A percentile compares a stretch with the other conserved stretches of the same genome.
These are phyloP conservation scores for Sebastes hopkinsi DNA, from an alignment of 2,797 vertebrate genomes.

Conservation along the genomic window DNA sequence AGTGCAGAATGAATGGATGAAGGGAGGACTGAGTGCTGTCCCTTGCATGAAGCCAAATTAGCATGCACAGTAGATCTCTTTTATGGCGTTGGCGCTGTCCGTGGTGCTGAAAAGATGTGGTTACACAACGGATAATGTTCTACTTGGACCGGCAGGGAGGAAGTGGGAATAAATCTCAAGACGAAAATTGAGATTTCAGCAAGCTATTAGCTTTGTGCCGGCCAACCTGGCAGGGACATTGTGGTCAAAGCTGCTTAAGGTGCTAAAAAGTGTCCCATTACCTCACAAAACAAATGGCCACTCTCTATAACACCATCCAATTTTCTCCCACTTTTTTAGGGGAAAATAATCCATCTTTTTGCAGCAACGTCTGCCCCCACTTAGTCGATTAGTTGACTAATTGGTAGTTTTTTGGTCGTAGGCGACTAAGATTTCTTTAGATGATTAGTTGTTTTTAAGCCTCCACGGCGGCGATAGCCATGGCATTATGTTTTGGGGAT, in stretches of 20 bases:
- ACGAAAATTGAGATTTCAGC: slow-evolving; percentile 65
- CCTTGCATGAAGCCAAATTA: slow-evolving; percentile 62
- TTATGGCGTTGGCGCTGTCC: slow-evolving; percentile 69
- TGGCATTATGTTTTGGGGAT: too few species aligned
- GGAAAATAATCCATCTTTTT: neutral
- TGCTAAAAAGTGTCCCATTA: slow-evolving; percentile 39
- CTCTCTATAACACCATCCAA: slow-evolving; percentile 3
- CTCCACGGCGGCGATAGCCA: accelerated
- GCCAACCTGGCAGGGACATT: slow-evolving; percentile 53
- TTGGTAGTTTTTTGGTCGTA: accelerated
- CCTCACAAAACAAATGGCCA: slow-evolving; percentile 29
- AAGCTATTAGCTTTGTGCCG: slow-evolving; percentile 61
- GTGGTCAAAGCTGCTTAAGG: slow-evolving; percentile 31
- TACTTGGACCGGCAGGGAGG: slow-evolving; percentile 43
- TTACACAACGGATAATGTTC: slow-evolving; percentile 71
- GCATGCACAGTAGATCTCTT: slow-evolving; percentile 62
- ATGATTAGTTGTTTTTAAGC: neutral
- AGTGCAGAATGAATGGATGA: slow-evolving; percentile 44
- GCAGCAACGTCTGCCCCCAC: too few species aligned
- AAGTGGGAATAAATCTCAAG: slow-evolving; percentile 66
- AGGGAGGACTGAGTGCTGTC: slow-evolving; percentile 54
- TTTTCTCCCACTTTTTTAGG: neutral
- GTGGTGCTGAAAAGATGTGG: slow-evolving; percentile 70
- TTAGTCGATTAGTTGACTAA: neutral
- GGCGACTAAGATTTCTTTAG: neutral